Conservation (phyloP, 1,140 invertebrate genomes). For the Eriosoma lanigerum region DNA sequence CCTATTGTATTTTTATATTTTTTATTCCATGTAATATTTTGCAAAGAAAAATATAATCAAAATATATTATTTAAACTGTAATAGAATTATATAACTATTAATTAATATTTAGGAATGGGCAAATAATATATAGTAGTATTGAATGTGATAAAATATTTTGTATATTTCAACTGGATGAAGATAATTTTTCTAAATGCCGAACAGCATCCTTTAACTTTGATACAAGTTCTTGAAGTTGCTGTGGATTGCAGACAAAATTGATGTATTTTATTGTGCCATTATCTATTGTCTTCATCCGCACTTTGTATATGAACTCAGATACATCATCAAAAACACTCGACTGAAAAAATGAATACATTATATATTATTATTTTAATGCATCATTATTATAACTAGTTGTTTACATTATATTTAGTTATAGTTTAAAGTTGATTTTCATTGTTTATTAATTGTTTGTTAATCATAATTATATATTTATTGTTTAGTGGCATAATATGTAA, state of each 20-base stretch:
- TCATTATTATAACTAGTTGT: background rate
- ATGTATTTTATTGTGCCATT: slow-evolving; percentile 30
- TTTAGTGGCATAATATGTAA: slow-evolving; percentile 7
- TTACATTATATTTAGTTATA: background rate
- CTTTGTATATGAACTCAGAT: slow-evolving; percentile 47
- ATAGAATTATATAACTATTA: background rate
- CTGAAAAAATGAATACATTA: slow-evolving; percentile 27
- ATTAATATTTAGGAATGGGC: background rate
- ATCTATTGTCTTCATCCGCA: slow-evolving; percentile 36
- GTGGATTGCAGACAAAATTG: slow-evolving; percentile 48
- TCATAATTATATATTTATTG: background rate
- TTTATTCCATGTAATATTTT: background rate
- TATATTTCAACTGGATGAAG: slow-evolving; percentile 15
- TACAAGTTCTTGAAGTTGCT: slow-evolving; percentile 51
- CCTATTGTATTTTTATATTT: background rate
- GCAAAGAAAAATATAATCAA: background rate
- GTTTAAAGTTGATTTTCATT: background rate
- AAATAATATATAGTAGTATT: slow-evolving; percentile 1
- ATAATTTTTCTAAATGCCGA: slow-evolving; percentile 56
- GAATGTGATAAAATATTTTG: slow-evolving; percentile 3
- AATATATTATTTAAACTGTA: slow-evolving; percentile 19
- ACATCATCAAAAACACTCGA: slow-evolving; percentile 50
- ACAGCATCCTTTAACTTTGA: slow-evolving; percentile 50
- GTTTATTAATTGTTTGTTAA: background rate
- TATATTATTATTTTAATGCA: slow-evolving; percentile 24